These are phyloP conservation scores for Mesorhabditis spiculigera DNA, from an alignment of 2,888 invertebrate species.

Conservation along the genomic window DNA sequence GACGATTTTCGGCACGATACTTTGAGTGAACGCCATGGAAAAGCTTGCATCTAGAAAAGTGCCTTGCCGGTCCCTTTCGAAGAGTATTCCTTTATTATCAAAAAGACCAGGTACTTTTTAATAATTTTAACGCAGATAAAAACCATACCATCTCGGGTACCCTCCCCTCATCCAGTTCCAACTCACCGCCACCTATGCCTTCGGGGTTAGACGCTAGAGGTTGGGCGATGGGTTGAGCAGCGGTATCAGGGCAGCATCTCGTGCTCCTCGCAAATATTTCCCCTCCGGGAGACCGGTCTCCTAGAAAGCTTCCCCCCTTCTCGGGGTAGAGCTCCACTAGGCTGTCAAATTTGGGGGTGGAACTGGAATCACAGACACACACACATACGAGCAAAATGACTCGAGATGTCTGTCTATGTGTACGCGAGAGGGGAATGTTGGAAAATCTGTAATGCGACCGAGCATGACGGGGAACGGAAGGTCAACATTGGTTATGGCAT, in stretches of 20 bases:
- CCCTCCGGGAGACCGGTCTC: not conserved
- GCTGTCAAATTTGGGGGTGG: not conserved
- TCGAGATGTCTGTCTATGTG: not conserved
- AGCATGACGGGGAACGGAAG: not conserved
- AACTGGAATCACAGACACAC: slow-evolving; percentile 2
- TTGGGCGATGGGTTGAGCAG: not conserved
- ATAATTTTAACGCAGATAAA: too few relatives aligned
- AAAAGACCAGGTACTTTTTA: too few relatives aligned
- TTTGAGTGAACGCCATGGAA: too few relatives aligned
- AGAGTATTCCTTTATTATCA: too few relatives aligned
- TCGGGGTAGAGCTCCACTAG: not conserved
- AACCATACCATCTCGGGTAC: too few relatives aligned
- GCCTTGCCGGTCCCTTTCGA: too few relatives aligned
- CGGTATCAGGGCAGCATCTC: not conserved
- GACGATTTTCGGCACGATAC: too few relatives aligned
- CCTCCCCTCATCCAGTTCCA: too few relatives aligned
- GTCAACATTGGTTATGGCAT: not conserved
- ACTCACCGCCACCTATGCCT: too few relatives aligned
- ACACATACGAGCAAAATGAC: not conserved
- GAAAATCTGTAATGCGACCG: not conserved
- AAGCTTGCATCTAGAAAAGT: too few relatives aligned
- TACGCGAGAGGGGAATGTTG: not conserved
- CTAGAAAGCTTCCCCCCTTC: not conserved
- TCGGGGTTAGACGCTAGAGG: not conserved
- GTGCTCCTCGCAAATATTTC: not conserved